Percentiles rank a stretch among this genome's conserved stretches.
Evolutionary conservation across 2,888 invertebrate species (phyloP).

Genomic region (Rhyacophila evoluta): DNA sequence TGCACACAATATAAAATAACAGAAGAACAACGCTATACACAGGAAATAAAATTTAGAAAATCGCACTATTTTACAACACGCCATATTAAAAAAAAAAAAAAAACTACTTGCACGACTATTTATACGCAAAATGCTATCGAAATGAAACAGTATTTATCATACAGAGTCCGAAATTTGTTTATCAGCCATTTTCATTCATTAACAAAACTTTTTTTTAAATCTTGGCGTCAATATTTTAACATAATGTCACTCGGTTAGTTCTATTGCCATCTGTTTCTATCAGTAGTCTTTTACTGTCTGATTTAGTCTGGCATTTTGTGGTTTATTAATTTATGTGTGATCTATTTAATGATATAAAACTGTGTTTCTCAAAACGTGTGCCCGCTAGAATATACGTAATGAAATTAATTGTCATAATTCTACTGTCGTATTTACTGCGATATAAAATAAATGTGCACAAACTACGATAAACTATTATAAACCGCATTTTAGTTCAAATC

Average conservation of each 20-base stretch:
- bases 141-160: background rate
- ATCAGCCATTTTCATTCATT: background rate
- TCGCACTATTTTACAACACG: background rate
- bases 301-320: background rate
- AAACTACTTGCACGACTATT: too few species aligned
- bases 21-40: background rate
- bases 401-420: too few species aligned
- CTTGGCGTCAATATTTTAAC: background rate
- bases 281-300: background rate
- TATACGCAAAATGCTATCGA: background rate
- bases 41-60: background rate
- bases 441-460: too few species aligned
- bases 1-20: slow-evolving; percentile 30
- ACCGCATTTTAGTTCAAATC: too few species aligned
- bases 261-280: background rate
- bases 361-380: background rate
- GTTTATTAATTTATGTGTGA: slow-evolving; percentile 8
- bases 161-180: background rate
- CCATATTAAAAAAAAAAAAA: background rate
- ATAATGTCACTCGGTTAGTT: background rate
- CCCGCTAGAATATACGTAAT: too few species aligned
- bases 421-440: too few species aligned
- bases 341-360: background rate
- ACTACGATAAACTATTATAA: too few species aligned
- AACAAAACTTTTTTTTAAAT: background rate